A percentile compares a stretch with the other conserved stretches of the same genome.
Evolutionary conservation across 2,888 invertebrate species (phyloP).

Genomic region (Asteroscopus sphinx): DNA sequence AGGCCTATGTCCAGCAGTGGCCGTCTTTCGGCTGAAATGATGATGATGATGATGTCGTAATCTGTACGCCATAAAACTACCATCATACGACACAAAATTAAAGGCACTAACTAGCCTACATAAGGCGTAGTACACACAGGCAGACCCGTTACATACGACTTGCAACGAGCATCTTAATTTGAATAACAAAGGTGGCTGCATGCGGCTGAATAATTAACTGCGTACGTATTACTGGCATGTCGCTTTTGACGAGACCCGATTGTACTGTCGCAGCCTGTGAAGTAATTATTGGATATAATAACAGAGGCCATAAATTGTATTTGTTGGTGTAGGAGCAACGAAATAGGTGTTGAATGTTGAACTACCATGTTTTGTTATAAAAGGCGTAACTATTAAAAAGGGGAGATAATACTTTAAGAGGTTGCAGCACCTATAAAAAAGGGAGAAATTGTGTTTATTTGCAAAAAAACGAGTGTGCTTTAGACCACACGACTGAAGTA

Average conservation of each 20-base stretch:
- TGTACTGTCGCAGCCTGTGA: constrained; percentile 31
- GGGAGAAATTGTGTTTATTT: no score
- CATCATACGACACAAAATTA: constrained; percentile 24
- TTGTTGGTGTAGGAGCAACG: neutral
- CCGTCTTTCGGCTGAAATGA: no score
- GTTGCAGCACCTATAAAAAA: no score
- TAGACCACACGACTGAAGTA: no score
- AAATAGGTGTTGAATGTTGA: neutral
- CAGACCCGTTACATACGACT: constrained; percentile 46
- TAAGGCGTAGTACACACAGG: constrained; percentile 41
- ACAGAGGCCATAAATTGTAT: constrained; percentile 12
- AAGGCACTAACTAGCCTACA: constrained; percentile 50
- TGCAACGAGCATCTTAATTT: constrained; percentile 70
- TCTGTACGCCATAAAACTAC: constrained; percentile 3
- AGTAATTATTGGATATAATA: constrained; percentile 35
- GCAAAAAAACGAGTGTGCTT: no score
- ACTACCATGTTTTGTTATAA: no score
- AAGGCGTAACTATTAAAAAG: no score
- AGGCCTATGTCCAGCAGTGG: no score
- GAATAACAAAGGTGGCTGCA: constrained; percentile 82
- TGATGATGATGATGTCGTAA: no score
- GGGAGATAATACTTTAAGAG: no score
- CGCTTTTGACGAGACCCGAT: constrained; percentile 50
- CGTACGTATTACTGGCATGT: constrained; percentile 65
- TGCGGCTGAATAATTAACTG: constrained; percentile 80